These are phyloP conservation scores for Atta cephalotes DNA, from an alignment of 1,140 invertebrate species.

Conservation along the genomic window DNA sequence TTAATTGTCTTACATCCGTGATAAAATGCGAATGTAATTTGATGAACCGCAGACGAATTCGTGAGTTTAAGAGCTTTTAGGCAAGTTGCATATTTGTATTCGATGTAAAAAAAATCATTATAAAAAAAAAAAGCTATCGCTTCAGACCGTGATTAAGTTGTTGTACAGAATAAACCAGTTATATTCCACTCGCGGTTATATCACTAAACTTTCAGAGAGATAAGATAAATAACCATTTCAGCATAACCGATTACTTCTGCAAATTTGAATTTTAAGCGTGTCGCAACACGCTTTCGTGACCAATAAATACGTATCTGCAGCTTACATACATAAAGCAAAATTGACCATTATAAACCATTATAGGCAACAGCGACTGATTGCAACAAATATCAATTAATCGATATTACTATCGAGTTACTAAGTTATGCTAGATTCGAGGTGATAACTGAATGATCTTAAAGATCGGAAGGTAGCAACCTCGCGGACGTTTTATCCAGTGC, in stretches of 20 bases:
- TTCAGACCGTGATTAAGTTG: constrained; percentile 32
- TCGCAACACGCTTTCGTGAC: neutral
- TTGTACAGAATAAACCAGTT: neutral
- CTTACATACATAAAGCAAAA: neutral
- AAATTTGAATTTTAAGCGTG: constrained; percentile 23
- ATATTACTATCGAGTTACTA: constrained; percentile 77
- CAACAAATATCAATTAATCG: constrained; percentile 9
- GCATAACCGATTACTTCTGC: neutral
- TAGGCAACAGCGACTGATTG: neutral
- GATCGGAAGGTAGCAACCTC: constrained; percentile 25
- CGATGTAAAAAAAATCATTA: neutral
- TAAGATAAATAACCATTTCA: neutral
- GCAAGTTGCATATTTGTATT: constrained; percentile 39
- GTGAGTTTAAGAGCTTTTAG: constrained; percentile 16
- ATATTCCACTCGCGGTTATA: constrained; percentile 8
- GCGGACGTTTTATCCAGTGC: constrained; percentile 81
- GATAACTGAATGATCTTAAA: constrained; percentile 7
- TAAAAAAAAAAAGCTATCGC: neutral
- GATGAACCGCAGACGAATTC: neutral
- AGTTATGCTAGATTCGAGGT: constrained; percentile 74
- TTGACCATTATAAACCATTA: neutral
- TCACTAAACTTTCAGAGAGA: constrained; percentile 24
- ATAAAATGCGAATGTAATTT: neutral
- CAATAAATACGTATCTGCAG: constrained; percentile 3
- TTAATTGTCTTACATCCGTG: neutral